These are phyloP conservation scores for Netta rufina DNA, from an alignment of 2,797 vertebrate species.

Conservation along the genomic window DNA sequence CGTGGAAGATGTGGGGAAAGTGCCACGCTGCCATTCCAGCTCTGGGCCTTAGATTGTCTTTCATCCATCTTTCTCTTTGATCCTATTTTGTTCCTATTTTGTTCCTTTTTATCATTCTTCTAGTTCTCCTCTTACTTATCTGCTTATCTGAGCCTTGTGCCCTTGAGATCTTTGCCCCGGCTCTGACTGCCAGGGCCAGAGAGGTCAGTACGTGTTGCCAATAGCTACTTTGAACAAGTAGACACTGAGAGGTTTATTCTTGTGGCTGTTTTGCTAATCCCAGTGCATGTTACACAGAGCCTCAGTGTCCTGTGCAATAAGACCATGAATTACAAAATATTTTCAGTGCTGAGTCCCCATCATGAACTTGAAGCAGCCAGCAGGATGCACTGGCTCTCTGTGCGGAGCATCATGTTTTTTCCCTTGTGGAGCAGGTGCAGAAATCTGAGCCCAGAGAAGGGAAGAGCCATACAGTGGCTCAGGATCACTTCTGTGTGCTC, in stretches of 20 bases:
- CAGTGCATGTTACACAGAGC: not conserved
- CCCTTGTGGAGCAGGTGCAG: not conserved
- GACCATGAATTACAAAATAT: not conserved
- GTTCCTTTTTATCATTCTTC: not conserved
- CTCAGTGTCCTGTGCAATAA: not conserved
- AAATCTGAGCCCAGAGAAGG: not conserved
- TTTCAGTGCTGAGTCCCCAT: not conserved
- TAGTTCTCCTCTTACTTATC: not conserved
- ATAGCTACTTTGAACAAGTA: not conserved
- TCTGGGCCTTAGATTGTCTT: not conserved
- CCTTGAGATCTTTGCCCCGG: not conserved
- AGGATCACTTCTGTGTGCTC: not conserved
- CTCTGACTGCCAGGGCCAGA: not conserved
- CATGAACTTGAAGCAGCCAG: not conserved
- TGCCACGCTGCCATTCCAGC: not conserved
- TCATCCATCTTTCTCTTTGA: not conserved
- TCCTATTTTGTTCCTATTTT: not conserved
- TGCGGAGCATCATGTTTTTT: not conserved
- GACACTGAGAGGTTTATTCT: not conserved
- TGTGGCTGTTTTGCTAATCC: not conserved
- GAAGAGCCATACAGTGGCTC: not conserved
- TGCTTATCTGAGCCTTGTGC: not conserved
- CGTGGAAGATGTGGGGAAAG: not conserved
- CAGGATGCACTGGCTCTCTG: not conserved
- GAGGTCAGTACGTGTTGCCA: rapidly evolving